Evolutionary conservation across 2,797 vertebrate genomes (phyloP), one percentile per base, ranked within the genome.

Genomic region (Crenuchus spilurus): DNA sequence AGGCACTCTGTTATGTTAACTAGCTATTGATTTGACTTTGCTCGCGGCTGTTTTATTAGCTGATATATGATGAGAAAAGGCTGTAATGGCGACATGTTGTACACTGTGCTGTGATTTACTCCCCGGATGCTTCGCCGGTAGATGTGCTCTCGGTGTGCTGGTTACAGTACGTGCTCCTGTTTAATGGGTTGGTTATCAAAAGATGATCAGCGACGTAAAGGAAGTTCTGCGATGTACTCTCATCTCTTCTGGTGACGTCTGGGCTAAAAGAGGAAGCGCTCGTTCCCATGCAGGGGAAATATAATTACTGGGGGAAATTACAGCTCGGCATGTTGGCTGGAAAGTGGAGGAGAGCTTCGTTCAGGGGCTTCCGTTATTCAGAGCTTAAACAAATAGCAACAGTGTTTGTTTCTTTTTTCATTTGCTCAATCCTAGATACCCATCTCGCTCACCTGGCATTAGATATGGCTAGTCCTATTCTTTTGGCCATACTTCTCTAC

Each of bases 1-100:
- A 58, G 73, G 70, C 37, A 51, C 78, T 68, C 31, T 67, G 75
- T 84, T 86, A 84, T 84, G 79, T 77, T 83, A 85, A 87, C 82
- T 70, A 82, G 74, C 79, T 79, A 82, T 80, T 74, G 82, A 83
- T 80, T 81, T 61, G 61, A 18, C 46, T 64, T 41, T 42, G 2
- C 62, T 26, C 16, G 49, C 28, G 14, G 6, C 61, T 28, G 39
- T 76, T 76, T 77, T 86, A 81, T 83, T 82, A 78, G 46, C 46
- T 69, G 71, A 77, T 76, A 76, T 54, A 77, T 67, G 72, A 67
- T 57, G 68, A 44, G 30, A 70, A 31, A 69, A 69, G 77, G n/a
- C n/a, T n/a, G n/a, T n/a, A n/a, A n/a, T n/a, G n/a, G 2, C 14
- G 2, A 14, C 24, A 52, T 24, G 20, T 7, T 3, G 49, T 20